These are phyloP conservation scores for Philopedon plagiatum DNA, from an alignment of 2,888 invertebrate species.

Conservation along the genomic window DNA sequence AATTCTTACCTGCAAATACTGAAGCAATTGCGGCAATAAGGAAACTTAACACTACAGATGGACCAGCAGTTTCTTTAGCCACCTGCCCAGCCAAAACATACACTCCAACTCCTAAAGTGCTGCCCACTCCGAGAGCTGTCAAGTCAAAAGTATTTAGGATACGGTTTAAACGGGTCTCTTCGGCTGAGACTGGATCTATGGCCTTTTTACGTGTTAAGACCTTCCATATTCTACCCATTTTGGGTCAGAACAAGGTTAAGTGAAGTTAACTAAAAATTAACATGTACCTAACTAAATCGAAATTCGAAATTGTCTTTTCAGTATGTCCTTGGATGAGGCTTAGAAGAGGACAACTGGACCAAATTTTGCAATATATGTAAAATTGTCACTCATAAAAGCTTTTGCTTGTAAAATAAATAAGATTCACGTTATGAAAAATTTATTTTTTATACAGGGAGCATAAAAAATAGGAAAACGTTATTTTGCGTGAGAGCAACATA, in stretches of 20 bases:
- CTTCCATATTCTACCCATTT: conserved; percentile 54
- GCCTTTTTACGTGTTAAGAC: conserved; percentile 65
- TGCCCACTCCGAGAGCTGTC: conserved; percentile 86
- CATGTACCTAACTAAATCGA: too few relatives aligned
- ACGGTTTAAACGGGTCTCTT: conserved; percentile 65
- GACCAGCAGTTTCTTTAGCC: conserved; percentile 85
- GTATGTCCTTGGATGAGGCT: too few relatives aligned
- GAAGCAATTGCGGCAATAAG: conserved; percentile 90
- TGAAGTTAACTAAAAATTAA: neutral
- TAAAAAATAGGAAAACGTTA: too few relatives aligned
- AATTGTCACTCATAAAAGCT: too few relatives aligned
- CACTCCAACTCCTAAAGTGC: conserved; percentile 90
- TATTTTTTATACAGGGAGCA: too few relatives aligned
- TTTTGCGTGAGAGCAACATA: too few relatives aligned
- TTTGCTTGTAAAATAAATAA: too few relatives aligned
- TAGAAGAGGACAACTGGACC: too few relatives aligned
- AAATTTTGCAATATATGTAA: too few relatives aligned
- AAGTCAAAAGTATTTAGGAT: conserved; percentile 86
- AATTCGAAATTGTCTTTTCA: too few relatives aligned
- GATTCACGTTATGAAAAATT: too few relatives aligned
- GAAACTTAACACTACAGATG: conserved; percentile 88
- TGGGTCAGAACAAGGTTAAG: neutral
- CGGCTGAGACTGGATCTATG: conserved; percentile 62
- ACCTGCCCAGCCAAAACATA: conserved; percentile 91
- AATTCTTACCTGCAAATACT: conserved; percentile 83